Evolutionary conservation across 1,140 invertebrate genomes (phyloP).

Genomic region (Bombus impatiens): DNA sequence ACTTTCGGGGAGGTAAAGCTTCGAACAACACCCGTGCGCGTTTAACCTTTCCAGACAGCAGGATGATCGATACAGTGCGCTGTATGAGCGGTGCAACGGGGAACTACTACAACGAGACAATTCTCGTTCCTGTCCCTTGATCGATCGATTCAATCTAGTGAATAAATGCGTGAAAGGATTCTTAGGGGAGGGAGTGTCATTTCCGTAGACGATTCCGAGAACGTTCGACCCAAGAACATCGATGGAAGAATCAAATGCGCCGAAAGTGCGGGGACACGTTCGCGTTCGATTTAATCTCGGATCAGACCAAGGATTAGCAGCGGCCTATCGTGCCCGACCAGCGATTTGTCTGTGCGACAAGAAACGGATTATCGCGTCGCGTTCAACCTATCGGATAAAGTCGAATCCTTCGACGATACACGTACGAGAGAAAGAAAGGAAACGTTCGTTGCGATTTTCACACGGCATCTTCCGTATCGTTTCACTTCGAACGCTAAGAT

Average conservation of each 20-base stretch:
- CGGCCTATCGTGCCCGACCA: constrained; percentile 36
- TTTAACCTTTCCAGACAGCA: not conserved
- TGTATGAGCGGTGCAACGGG: not conserved
- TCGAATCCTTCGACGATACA: not conserved
- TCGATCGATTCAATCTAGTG: not conserved
- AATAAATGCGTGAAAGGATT: not conserved
- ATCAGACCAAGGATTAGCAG: constrained; percentile 48
- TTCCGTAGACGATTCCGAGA: not conserved
- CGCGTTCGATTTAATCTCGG: constrained; percentile 48
- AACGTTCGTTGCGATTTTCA: not conserved
- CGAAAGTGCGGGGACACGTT: not conserved
- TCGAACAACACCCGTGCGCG: not conserved
- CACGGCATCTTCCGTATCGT: not conserved
- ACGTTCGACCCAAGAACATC: not conserved
- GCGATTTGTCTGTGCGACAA: constrained; percentile 42
- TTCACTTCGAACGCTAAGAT: not conserved
- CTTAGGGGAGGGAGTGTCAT: not conserved
- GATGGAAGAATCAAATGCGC: not conserved
- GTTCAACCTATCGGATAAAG: constrained; percentile 27
- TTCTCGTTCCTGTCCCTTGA: not conserved
- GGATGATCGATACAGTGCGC: not conserved
- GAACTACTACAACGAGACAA: not conserved
- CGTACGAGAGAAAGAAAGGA: not conserved
- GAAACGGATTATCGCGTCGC: constrained; percentile 44
- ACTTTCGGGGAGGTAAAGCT: not conserved